Base-by-base conservation (phyloP, 1,140 invertebrate species). In the Drosophila nebulosa region DNA sequence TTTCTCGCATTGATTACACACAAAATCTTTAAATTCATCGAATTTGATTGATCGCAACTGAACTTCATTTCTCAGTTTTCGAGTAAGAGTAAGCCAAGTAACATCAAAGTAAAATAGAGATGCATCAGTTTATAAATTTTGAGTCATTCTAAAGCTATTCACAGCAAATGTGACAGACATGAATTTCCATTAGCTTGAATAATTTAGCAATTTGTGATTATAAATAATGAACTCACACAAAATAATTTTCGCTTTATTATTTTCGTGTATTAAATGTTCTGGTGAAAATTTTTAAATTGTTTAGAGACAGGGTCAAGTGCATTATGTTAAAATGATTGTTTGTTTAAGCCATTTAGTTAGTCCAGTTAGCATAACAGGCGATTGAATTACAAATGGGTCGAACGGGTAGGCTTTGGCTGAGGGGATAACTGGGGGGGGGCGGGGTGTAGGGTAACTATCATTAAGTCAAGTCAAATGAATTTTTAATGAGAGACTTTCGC, bases 1-100 rank as follows among this genome's bases (percentile, higher is more conserved):
- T 46, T 4, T 21, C 39, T 46, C 9, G 14, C 16, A 70, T 69
- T 85, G 72, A 69, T 75, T 65, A n/a, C n/a, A 27, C 36, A 53
- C 27, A 72, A 88, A 75, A 73, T 78, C 81, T 83, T 86, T 88
- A 86, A 78, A 86, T 78, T 88, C 62, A 10, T 0, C 7, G 16
- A 6, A 7, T 46, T 46, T 46, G 9, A 1, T 18, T 2, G 16
- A 10, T 46, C 9, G 16, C 12, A 18, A 46, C 2, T 46, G 39
- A 7, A 21, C 21, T 21, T 46, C 7, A 46, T 46, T 21, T 46
- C 10, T 46, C 39, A 46, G 16, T 46, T 46, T 18, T 21, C 16
- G 9, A 21, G 5, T 1, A 16, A 46, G 21, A 46, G 7, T 21
- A 46, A 46, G 16, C 16, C 39, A n/a, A 46, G 16, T 10, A 46